Conservation (phyloP, 2,113 vertebrate genomes). For the Antechinus stuartii region DNA sequence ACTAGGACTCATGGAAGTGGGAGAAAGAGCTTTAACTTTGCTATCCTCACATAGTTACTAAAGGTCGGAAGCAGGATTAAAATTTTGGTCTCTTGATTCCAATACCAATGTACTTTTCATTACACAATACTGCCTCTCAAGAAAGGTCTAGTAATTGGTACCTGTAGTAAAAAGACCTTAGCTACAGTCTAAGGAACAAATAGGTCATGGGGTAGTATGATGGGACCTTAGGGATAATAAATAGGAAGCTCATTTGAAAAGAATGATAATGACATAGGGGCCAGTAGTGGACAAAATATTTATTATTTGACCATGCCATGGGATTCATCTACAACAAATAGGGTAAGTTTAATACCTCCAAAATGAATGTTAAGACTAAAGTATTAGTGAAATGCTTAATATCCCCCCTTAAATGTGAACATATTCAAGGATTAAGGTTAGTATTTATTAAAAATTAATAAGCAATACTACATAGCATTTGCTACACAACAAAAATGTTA, state of each 20-base stretch:
- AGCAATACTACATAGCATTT: not conserved
- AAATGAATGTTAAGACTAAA: not conserved
- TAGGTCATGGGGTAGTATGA: not conserved
- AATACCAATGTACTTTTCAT: not conserved
- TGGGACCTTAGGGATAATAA: not conserved
- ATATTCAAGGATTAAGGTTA: not conserved
- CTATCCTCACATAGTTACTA: not conserved
- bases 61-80: not conserved
- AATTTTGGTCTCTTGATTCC: not conserved
- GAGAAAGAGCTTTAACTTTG: not conserved
- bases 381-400: not conserved
- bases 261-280: not conserved
- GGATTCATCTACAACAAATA: constrained; percentile 19
- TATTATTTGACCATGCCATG: not conserved
- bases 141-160: not conserved
- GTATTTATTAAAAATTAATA: not conserved
- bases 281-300: not conserved
- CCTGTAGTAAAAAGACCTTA: not conserved
- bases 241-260: not conserved
- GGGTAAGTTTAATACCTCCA: not conserved
- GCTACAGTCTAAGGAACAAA: not conserved
- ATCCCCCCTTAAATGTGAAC: not conserved
- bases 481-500: not conserved
- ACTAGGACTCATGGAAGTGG: not conserved
- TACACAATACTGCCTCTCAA: not conserved